A percentile compares a stretch with the other conserved stretches of the same genome.
These are phyloP conservation scores for Trachelus tabidus DNA, from an alignment of 2,888 invertebrate genomes.

Conservation along the genomic window DNA sequence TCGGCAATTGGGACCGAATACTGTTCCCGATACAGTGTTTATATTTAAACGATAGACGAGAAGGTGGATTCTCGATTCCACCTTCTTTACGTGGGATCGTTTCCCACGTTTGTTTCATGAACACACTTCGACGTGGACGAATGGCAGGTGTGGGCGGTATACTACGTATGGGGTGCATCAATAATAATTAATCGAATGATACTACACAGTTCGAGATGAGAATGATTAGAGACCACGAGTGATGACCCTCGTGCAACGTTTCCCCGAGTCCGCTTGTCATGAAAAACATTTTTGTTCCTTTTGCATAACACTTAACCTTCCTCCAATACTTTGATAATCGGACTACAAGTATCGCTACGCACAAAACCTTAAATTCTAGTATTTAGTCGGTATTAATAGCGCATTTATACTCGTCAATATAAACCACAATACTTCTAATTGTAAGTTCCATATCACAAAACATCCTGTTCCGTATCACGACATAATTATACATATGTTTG, in stretches of 20 bases:
- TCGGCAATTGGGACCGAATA: not conserved
- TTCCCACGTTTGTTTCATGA: not conserved
- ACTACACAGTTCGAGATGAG: not conserved
- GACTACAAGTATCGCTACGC: not conserved
- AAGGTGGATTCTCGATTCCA: not conserved
- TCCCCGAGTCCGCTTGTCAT: slow-evolving; percentile 4
- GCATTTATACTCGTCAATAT: slow-evolving; percentile 7
- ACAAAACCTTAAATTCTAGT: not conserved
- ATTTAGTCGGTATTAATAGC: not conserved
- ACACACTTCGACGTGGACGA: not conserved
- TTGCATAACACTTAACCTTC: not conserved
- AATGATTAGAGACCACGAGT: not conserved
- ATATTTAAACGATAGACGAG: not conserved
- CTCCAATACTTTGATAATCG: not conserved
- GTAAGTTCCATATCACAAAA: slow-evolving; percentile 49
- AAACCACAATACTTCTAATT: slow-evolving; percentile 9
- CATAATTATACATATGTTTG: slow-evolving; percentile 24
- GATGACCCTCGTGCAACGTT: slow-evolving; percentile 6
- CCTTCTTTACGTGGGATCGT: not conserved
- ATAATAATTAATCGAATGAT: not conserved
- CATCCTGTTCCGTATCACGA: slow-evolving; percentile 56
- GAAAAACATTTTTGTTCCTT: not conserved
- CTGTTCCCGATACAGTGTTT: not conserved
- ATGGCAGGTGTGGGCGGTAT: not conserved
- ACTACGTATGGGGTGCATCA: not conserved